phyloP scores from a whole-genome alignment of 1,140 invertebrate genomes.

The Drosophila sp. region DNA sequence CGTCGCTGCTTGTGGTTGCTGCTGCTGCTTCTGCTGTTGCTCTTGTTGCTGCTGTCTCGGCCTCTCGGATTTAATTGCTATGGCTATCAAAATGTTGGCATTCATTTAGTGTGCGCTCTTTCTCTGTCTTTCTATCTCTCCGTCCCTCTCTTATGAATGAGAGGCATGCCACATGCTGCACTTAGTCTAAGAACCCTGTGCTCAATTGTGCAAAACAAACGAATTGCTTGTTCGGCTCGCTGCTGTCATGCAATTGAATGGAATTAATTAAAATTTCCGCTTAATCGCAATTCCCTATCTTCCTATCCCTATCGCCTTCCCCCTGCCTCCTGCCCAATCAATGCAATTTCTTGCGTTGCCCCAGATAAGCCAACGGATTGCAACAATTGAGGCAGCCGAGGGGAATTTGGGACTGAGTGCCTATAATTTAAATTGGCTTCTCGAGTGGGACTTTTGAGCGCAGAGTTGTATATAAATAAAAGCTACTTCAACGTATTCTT shows the following conservation, averaged over 20 bases:
- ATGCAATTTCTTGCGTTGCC: conserved; percentile 44
- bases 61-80: conserved; percentile 50
- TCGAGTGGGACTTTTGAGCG: conserved; percentile 31
- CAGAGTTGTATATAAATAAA: conserved; percentile 25
- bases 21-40: conserved; percentile 15
- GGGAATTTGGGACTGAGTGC: not conserved
- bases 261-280: conserved; percentile 84
- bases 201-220: conserved; percentile 74
- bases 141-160: not conserved
- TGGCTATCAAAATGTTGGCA: conserved; percentile 74
- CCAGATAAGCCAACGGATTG: conserved; percentile 39
- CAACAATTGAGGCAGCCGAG: conserved; percentile 4
- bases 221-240: conserved; percentile 58
- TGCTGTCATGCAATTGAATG: conserved; percentile 75
- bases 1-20: conserved; percentile 10
- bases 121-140: conserved; percentile 12
- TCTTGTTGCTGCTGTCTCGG: conserved; percentile 27
- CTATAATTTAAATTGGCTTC: conserved; percentile 12
- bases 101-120: conserved; percentile 58
- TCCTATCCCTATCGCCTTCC: conserved; percentile 3
- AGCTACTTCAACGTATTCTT: not conserved
- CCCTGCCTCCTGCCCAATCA: conserved; percentile 12
- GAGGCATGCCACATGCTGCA: conserved; percentile 52
- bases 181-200: conserved; percentile 59
- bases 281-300: conserved; percentile 64